Conservation (phyloP, 2,797 vertebrate genomes). For the Squalus acanthias region DNA sequence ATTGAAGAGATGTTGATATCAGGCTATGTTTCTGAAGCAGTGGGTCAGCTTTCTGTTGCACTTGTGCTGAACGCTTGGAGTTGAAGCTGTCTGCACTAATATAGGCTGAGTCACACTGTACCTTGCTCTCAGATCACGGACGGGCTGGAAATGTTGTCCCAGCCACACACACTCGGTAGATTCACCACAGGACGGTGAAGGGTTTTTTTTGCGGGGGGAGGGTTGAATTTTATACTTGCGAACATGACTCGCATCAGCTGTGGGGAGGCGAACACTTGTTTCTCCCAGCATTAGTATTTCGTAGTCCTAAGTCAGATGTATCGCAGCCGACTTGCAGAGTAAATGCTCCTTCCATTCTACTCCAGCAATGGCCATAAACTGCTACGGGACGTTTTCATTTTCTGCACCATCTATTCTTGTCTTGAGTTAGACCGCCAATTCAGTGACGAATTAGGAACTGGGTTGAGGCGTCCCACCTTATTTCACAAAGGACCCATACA, state of each 20-base stretch:
- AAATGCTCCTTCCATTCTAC: neutral
- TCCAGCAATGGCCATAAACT: neutral
- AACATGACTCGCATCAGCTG: neutral
- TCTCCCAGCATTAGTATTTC: neutral
- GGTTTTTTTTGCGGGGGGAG: neutral
- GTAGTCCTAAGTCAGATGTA: neutral
- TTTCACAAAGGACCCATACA: neutral
- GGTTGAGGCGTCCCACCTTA: neutral
- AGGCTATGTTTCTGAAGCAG: neutral
- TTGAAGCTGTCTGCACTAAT: neutral
- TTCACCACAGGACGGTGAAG: neutral
- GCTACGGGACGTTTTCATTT: neutral
- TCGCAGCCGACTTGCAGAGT: neutral
- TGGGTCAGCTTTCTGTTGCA: neutral
- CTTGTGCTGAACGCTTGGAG: neutral
- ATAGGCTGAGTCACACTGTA: neutral
- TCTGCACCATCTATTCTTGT: neutral
- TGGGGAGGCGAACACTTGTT: neutral
- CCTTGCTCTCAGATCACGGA: neutral
- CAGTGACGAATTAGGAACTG: neutral
- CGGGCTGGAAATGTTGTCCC: neutral
- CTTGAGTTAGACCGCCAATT: neutral
- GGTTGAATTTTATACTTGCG: neutral
- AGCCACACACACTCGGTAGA: neutral
- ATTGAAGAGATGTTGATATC: constrained; percentile 31